Evolutionary conservation across 2,797 vertebrate genomes (phyloP), one percentile per base, ranked within the genome.

Genomic region (Margarornis squamiger): DNA sequence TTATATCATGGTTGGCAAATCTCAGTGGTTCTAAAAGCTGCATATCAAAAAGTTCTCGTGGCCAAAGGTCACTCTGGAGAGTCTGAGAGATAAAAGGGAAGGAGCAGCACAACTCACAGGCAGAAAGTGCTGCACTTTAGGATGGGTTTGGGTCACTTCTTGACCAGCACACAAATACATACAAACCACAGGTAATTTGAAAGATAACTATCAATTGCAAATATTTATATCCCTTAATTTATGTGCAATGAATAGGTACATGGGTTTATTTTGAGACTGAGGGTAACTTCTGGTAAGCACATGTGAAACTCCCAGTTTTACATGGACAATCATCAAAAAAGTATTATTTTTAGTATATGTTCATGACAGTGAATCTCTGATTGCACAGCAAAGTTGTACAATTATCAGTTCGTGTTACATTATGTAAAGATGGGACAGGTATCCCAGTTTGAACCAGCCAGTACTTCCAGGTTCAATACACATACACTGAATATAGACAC

Each of bases 141-240:
- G n/a, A 3, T n/a, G 39, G 41, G 34, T 17, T 3, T 26, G 36
- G 39, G 14, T 10, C 78, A 13, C 78, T 73, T 63, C 63, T 7
- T 18, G 55, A 34, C 24, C 63, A 78, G 7, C 46, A 7, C 63
- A 39, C 67, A 45, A 38, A 54, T 29, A 36, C 48, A 7, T 26
- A 17, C 18, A 73, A 86, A 3, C 17, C 39, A 26, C 68, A 32
- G 36, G 52, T 23, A 45, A 74, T 49, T 21, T 14, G n/a, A 78
- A 86, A 82, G 26, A 61, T 16, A 65, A 6, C 30, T 14, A 17
- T 20, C 0, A 0, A 54, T 36, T 2, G 2, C 29, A 68, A 87
- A 63, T 26, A n/a, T 29, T 92, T 14, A 22, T 38, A 58, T 57
- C 13, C 45, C 41, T 57, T n/a, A 41, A 49, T 52, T 79, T 41